Evolutionary conservation across 2,797 vertebrate species (phyloP).

Genomic region (Platalea minor): DNA sequence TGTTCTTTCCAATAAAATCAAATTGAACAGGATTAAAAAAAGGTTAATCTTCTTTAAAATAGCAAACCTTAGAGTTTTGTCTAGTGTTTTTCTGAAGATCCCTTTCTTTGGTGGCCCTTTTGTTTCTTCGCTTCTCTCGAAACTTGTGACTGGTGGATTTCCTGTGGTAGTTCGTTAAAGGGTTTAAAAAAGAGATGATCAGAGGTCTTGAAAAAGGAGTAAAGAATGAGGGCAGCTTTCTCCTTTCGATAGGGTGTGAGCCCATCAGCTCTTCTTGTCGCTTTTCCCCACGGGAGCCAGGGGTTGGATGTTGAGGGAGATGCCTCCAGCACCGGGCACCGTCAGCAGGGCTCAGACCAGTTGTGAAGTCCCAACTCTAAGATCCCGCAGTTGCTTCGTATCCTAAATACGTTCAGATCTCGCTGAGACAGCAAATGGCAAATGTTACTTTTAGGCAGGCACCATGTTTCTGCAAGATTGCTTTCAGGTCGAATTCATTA

Average conservation of each 20-base stretch:
- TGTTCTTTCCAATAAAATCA: constrained; percentile 36
- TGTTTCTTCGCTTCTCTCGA: neutral
- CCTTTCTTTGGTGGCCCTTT: neutral
- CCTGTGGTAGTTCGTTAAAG: neutral
- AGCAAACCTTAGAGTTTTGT: neutral
- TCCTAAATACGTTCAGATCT: neutral
- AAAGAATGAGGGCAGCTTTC: neutral
- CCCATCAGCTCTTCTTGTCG: neutral
- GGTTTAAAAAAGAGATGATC: neutral
- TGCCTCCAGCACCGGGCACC: neutral
- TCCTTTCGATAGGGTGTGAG: neutral
- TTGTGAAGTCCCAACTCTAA: neutral
- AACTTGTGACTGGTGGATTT: neutral
- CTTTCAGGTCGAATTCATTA: neutral
- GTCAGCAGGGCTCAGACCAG: neutral
- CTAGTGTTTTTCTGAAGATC: neutral
- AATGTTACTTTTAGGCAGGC: neutral
- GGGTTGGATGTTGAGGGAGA: neutral
- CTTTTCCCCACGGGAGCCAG: neutral
- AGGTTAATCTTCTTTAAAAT: neutral
- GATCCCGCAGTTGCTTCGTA: neutral
- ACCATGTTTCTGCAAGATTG: neutral
- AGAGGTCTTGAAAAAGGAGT: neutral
- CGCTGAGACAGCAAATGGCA: neutral
- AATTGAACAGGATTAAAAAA: neutral